phyloP scores from a whole-genome alignment of 1,140 invertebrate species.

The Trichoplusia ni region DNA sequence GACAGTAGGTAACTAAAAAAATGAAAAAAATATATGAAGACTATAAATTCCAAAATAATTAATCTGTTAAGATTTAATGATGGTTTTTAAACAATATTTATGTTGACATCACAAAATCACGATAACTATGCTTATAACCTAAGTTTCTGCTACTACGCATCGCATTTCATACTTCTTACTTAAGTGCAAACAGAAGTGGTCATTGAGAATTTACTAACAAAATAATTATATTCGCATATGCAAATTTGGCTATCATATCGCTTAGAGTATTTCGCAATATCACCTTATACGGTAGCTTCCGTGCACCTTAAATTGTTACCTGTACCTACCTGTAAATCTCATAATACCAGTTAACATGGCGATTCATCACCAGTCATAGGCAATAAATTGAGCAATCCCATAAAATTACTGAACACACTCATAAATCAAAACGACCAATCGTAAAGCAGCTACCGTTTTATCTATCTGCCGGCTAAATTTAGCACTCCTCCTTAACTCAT shows the following conservation, averaged over 20 bases:
- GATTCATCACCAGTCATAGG: not conserved
- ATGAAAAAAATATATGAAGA: not conserved
- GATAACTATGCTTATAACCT: no score
- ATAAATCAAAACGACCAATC: slow-evolving; percentile 25
- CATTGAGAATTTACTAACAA: no score
- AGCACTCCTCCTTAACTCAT: slow-evolving; percentile 36
- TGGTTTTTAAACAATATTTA: no score
- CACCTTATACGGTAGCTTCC: not conserved
- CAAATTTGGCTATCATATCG: no score
- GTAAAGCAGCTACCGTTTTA: slow-evolving; percentile 30
- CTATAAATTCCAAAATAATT: no score
- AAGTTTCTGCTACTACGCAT: no score
- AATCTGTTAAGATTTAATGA: no score
- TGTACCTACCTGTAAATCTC: not conserved
- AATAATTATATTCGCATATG: no score
- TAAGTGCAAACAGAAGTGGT: not conserved
- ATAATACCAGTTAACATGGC: not conserved
- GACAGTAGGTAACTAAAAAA: not conserved
- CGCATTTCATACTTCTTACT: no score
- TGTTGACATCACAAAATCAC: no score
- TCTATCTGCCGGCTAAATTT: slow-evolving; percentile 33
- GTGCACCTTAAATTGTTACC: not conserved
- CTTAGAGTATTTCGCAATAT: no score
- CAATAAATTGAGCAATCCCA: slow-evolving; percentile 4
- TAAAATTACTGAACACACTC: not conserved